Base-by-base conservation (phyloP, 2,797 vertebrate genomes). In the Cercopithecus petaurista region DNA sequence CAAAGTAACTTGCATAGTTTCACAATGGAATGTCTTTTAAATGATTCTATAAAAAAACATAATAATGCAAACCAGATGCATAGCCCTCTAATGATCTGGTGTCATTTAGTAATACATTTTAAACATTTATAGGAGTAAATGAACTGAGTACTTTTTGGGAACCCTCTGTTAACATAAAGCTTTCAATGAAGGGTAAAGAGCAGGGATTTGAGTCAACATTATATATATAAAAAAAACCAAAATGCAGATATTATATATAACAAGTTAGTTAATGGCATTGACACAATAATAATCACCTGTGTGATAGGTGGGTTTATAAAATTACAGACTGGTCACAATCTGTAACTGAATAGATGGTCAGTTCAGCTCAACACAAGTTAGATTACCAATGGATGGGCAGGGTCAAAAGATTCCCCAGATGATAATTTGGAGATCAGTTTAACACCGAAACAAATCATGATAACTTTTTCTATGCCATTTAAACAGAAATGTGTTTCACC, bases 61-160 rank as follows among this genome's bases (percentile, higher is more conserved):
- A 36, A 28, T 55, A 43, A 94, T 76, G 14, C 19, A 85, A 70
- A 19, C 21, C 30, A 84, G 30, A 55, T 61, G 36, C 26, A 36
- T 15, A 79, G 43, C 4, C 11, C 19, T 88, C 33, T 50, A 43
- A 79, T 81, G 4, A 76, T 39, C 59, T 75, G 64, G 17, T 9
- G 79, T 89, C n/a, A 76, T 76, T 70, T 85, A 50, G 75, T 61
- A 76, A 61, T 36, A 75, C 1, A 86, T 81, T 81, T 92, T 55
- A 86, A 81, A 61, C n/a, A 82, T 41, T 11, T 52, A 24, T 59
- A 46, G 4, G 11, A 76, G 52, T 92, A 26, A 73, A 59, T 94
- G 55, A 8, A 67, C 13, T 84, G 55, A 57, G 30, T 36, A 22
- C 48, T 80, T 76, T 46, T 81, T 21, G 36, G 19, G 14, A 80